phyloP scores from a whole-genome alignment of 1,140 invertebrate genomes.

The Anagrus nilaparvatae region DNA sequence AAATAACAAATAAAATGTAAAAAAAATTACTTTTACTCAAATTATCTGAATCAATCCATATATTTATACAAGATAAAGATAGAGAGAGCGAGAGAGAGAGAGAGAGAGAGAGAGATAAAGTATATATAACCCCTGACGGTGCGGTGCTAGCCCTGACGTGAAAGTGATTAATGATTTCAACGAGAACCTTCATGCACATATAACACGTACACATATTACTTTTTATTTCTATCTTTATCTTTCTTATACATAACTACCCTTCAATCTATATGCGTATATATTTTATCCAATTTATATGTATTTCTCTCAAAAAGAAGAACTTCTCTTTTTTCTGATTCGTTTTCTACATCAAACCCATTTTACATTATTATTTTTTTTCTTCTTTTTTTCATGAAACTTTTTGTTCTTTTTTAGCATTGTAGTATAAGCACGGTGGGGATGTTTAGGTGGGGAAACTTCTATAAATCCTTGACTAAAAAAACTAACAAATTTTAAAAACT shows the following conservation, averaged over 20 bases:
- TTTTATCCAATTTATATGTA: not conserved
- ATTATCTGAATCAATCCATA: no score
- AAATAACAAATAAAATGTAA: no score
- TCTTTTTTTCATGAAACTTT: slow-evolving; percentile 13
- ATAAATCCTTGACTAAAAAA: no score
- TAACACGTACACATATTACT: slow-evolving; percentile 15
- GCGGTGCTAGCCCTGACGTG: slow-evolving; percentile 40
- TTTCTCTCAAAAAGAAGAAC: slow-evolving; percentile 10
- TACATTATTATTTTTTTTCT: slow-evolving; percentile 6
- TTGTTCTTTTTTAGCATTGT: no score
- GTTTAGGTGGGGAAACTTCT: no score
- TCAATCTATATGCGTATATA: no score
- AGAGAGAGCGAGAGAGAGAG: not conserved
- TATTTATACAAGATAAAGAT: not conserved
- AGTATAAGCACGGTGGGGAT: no score
- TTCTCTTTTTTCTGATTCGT: slow-evolving; percentile 16
- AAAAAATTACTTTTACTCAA: no score
- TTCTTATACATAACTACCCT: not conserved
- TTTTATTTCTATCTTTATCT: slow-evolving; percentile 6
- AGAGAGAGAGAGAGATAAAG: slow-evolving; percentile 7
- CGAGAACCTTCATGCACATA: slow-evolving; percentile 37
- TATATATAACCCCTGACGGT: slow-evolving; percentile 37
- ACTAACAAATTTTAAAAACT: no score
- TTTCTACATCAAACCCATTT: slow-evolving; percentile 8
- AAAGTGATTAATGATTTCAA: slow-evolving; percentile 42